Percentiles rank a stretch among this genome's conserved stretches.
These are phyloP conservation scores for Isichthys henryi DNA, from an alignment of 2,113 vertebrate genomes.

Conservation along the genomic window DNA sequence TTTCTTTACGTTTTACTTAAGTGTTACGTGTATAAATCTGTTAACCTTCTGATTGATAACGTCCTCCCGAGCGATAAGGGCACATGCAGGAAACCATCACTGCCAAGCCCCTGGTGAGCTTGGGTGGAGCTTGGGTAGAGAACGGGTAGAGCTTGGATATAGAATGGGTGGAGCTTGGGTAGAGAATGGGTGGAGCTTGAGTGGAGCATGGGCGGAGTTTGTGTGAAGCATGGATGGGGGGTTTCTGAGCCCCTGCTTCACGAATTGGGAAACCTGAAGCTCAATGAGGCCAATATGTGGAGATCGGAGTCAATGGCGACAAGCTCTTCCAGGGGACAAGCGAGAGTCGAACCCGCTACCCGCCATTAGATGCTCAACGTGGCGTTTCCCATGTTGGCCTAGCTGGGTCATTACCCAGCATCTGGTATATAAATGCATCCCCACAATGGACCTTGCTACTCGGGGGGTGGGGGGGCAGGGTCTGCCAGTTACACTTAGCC, in stretches of 20 bases:
- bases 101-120: neutral
- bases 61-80: neutral
- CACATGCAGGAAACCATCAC: neutral
- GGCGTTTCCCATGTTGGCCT: neutral
- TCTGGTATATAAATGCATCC: neutral
- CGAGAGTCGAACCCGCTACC: neutral
- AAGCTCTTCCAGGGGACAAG: neutral
- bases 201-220: no score
- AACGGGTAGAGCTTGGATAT: no score
- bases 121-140: neutral
- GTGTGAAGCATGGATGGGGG: no score
- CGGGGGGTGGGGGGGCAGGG: neutral
- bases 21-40: neutral
- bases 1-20: neutral
- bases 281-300: neutral
- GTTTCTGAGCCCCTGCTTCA: neutral
- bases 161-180: no score
- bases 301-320: neutral
- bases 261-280: neutral
- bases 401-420: neutral
- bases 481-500: neutral
- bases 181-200: no score
- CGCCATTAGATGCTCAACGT: neutral
- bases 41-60: neutral
- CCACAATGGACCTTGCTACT: neutral